Evolutionary conservation across 2,113 vertebrate species (phyloP), one percentile per base, ranked within the genome.

Genomic region (Australoheros scitulus): DNA sequence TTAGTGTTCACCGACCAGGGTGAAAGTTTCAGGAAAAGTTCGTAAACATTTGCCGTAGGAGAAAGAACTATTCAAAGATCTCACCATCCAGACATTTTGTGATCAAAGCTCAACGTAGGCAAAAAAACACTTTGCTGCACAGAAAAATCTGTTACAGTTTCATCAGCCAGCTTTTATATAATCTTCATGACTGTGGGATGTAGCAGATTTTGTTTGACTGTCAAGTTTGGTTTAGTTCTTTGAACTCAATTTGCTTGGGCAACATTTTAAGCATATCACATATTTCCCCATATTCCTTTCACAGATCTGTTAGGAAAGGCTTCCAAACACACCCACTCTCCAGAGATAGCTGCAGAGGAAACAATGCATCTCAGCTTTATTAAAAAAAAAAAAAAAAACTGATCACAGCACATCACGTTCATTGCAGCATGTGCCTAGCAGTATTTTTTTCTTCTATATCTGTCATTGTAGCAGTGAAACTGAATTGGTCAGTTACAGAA

Each of bases 11-110:
- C 92, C 87, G 88, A 79, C 72, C 64, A 55, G 17, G 11, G 50
- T 93, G 92, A 92, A 92, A 92, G 86, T 87, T 94, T 82, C 80
- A 83, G 90, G 86, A 87, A 84, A 60, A 90, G 86, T 90, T 94
- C 88, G 90, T 85, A 85, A 91, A 90, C 88, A 87, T 81, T 57
- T 83, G 61, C 86, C 81, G 82, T 57, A 38, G 86, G 80, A 80
- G 57, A 72, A 38, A 63, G 78, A 79, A 78, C 65, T 85, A 88
- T 85, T 92, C 88, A 77, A 75, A 77, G 83, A 89, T 86, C 82
- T 70, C 57, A 68, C 65, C 88, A 90, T 79, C 24, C 77, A 86
- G 80, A 86, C 76, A 78, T 89, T 87, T 82, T 88, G 84, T 87
- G 76, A 92, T 94, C 91, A 94, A 91, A 92, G 90, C 88, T 89